Base-by-base conservation (phyloP, 2,797 vertebrate genomes). In the Enteromius mattozi region DNA sequence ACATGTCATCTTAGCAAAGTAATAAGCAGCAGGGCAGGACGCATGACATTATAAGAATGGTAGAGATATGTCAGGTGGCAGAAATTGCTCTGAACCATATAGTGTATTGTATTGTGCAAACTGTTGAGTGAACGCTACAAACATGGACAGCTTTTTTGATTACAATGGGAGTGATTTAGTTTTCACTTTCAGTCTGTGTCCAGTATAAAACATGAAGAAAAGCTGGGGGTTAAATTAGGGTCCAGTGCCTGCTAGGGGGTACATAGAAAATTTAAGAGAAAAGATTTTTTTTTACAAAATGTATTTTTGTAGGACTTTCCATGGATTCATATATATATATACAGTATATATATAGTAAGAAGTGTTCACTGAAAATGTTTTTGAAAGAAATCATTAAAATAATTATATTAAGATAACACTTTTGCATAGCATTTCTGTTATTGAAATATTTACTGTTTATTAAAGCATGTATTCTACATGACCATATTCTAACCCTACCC, bases 1-100 rank as follows among this genome's bases (percentile, higher is more conserved):
- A 80, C 78, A 68, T 80, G 63, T 14, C 42, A 2, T 51, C 63
- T 68, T 68, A 51, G 61, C 27, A 12, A 35, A 30, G 63, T 80
- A 51, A 66, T 66, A 68, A 66, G 63, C 30, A 80, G 63, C 30
- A 14, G 61, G 42, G 45, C 10, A 6, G 24, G n/a, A 24, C n/a
- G 40, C 2, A 27, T 78, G 76, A 42, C 77, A 33, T 51, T 33
- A 66, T 33, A 68, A 49, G 13, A 65, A 68, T 66, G 27, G 63
- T 66, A 35, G 63, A 65, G 66, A 80, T 80, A 63, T 80, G 63
- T 80, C 61, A 80, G 30, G 61, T 68, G 61, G 42, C 27, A n/a
- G 63, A 49, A 27, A 66, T 66, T 68, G 61, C 66, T 21, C 30
- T 16, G 42, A 68, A 51, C 27, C 63, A 35, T 79, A 42, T 68